Conservation (phyloP, 2,113 vertebrate species). For the Apteryx owenii region DNA sequence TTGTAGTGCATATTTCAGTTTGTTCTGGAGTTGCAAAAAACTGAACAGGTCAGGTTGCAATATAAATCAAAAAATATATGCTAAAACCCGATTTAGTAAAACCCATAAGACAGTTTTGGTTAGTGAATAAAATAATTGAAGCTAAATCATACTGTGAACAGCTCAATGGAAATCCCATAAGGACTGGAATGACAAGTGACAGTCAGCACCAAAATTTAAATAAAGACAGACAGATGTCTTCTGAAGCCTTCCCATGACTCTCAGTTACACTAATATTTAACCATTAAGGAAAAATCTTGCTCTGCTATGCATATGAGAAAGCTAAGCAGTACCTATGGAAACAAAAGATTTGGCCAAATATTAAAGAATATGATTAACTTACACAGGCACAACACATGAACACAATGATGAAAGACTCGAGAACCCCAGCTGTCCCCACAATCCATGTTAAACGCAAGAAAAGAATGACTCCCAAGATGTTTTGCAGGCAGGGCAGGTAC, state of each 20-base stretch:
- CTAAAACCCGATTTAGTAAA: background rate
- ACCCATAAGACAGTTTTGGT: background rate
- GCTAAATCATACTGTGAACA: background rate
- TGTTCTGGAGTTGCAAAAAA: background rate
- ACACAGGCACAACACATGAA: slow-evolving; percentile 93
- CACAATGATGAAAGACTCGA: slow-evolving; percentile 92
- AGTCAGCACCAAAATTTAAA: background rate
- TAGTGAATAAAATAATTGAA: background rate
- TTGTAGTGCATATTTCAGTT: background rate
- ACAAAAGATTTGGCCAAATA: background rate
- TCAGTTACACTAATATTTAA: background rate
- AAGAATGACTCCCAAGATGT: slow-evolving; percentile 96
- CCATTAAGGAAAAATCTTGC: background rate
- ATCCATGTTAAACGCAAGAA: slow-evolving; percentile 97
- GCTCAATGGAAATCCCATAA: background rate
- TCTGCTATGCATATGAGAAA: background rate
- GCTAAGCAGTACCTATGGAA: background rate
- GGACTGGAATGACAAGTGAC: background rate
- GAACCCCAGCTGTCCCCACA: slow-evolving; percentile 91
- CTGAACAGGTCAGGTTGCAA: background rate
- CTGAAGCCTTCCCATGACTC: background rate
- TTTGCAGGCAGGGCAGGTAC: slow-evolving; percentile 96
- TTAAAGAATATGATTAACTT: slow-evolving; percentile 69
- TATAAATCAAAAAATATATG: background rate
- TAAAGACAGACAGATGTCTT: background rate